Evolutionary conservation across 2,888 invertebrate genomes (phyloP), one percentile per base, ranked within the genome.

Genomic region (Magallana nippona): DNA sequence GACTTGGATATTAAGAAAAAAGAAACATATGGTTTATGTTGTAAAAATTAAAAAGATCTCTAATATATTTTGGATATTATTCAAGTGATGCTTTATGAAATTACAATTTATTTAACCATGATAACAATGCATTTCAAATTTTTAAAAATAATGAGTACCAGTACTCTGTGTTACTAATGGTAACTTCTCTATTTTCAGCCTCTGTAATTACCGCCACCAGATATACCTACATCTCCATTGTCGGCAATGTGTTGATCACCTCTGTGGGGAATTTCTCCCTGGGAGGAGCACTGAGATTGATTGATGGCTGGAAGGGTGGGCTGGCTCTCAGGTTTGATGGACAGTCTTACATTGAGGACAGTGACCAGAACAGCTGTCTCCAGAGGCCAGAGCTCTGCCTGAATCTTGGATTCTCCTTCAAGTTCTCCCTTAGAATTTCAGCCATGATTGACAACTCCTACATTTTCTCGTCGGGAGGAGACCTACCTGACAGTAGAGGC

Each of bases 391-490:
- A 88, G 19, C 60, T 71, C 32, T 90, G 90, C 81, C 44, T 79
- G 1, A 83, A 83, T 78, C 27, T 56, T 8, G 89, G 89, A 55
- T 84, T 90, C 71, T 85, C 86, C 10, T 83, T 89, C 60, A 86
- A 71, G n/a, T 84, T 85, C 55, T 86, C 87, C 13, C 11, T 86
- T 17, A 88, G 85, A 57, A 84, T 90, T 22, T 81, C 56, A 17
- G 44, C 79, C 1, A 78, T 90, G 10, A 87, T 79, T 8, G 88
- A 90, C 13, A 80, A 86, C 79, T 88, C 85, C 17, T 86, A 87
- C 17, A 79, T 90, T 27, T 78, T 90, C 56, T 79, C 86, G 10
- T 87, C 87, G 55, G 88, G 90, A 81, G 89, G 88, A 22, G 85
- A 89, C 78, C 32, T 85, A 13, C 71, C 27, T 11, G 85, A 82